A percentile compares a stretch with the other conserved stretches of the same genome.
Evolutionary conservation across 2,113 vertebrate genomes (phyloP).

Genomic region (Scortum barcoo): DNA sequence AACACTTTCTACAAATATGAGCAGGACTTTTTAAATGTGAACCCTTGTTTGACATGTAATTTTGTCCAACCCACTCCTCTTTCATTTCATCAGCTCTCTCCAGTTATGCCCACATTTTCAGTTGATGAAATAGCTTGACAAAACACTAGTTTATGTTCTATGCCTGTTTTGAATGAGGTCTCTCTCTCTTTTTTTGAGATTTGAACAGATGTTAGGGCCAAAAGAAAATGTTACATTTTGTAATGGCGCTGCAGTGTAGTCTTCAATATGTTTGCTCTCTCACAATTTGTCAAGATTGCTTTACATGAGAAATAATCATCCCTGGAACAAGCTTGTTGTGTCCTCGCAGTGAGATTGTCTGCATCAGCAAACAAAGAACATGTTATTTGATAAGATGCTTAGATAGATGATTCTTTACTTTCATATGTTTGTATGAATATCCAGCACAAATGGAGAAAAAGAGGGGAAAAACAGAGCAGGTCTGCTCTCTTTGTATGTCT

Average conservation of each 20-base stretch:
- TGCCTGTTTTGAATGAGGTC: slow-evolving; percentile 56
- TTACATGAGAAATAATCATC: slow-evolving; percentile 79
- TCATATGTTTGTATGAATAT: slow-evolving; percentile 68
- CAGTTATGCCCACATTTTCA: slow-evolving; percentile 80
- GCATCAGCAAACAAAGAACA: slow-evolving; percentile 62
- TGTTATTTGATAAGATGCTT: slow-evolving; percentile 77
- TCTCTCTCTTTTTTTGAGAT: slow-evolving; percentile 40
- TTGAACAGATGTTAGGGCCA: slow-evolving; percentile 74
- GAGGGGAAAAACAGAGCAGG: slow-evolving; percentile 50
- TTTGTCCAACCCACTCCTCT: slow-evolving; percentile 88
- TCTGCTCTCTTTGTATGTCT: slow-evolving; percentile 74
- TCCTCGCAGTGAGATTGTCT: slow-evolving; percentile 62
- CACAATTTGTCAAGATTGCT: slow-evolving; percentile 71
- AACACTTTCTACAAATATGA: slow-evolving; percentile 86
- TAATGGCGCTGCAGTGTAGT: slow-evolving; percentile 28
- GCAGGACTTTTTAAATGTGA: slow-evolving; percentile 86
- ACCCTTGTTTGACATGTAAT: slow-evolving; percentile 88
- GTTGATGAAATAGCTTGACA: slow-evolving; percentile 80
- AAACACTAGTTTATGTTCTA: slow-evolving; percentile 78
- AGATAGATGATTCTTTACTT: slow-evolving; percentile 69
- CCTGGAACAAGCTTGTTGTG: slow-evolving; percentile 64
- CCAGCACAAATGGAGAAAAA: slow-evolving; percentile 58
- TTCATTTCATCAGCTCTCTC: slow-evolving; percentile 84
- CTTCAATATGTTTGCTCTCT: slow-evolving; percentile 64
- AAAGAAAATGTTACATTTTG: slow-evolving; percentile 69